phyloP scores from a whole-genome alignment of 2,888 invertebrate genomes.

The Leuctra nigra region DNA sequence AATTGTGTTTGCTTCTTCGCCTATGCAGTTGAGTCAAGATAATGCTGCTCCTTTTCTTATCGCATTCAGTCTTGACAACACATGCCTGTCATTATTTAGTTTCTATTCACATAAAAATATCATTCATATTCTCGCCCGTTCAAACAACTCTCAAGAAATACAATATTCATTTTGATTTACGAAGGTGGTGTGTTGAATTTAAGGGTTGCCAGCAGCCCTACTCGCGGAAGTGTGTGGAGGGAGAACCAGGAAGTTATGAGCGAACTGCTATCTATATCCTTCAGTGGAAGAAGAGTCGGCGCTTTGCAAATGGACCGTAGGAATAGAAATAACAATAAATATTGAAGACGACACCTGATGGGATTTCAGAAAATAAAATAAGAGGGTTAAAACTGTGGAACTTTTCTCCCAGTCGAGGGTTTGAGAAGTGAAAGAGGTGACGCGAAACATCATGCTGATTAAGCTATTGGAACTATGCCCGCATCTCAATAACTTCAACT shows the following conservation, averaged over 20 bases:
- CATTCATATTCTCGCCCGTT: neutral
- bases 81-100: neutral
- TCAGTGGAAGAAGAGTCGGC: neutral
- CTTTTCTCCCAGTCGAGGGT: too few relatives aligned
- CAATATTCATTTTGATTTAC: constrained; percentile 18
- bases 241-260: constrained; percentile 16
- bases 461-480: too few relatives aligned
- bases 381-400: too few relatives aligned
- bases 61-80: too few relatives aligned
- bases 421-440: too few relatives aligned
- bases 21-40: too few relatives aligned
- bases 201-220: neutral
- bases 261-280: constrained; percentile 1
- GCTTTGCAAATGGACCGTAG: constrained; percentile 20
- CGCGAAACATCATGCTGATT: too few relatives aligned
- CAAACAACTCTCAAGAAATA: constrained; percentile 1
- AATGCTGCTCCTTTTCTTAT: neutral
- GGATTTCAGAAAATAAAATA: constrained; percentile 17
- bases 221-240: constrained; percentile 6
- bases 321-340: constrained; percentile 23
- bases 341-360: constrained; percentile 22
- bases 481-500: too few relatives aligned
- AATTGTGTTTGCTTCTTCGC: too few relatives aligned
- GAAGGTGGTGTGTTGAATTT: neutral
- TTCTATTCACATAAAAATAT: neutral